Percentiles rank a stretch among this genome's conserved stretches.
phyloP scores from a whole-genome alignment of 64 coral and sea anemone genomes.

The Actinia equina region DNA sequence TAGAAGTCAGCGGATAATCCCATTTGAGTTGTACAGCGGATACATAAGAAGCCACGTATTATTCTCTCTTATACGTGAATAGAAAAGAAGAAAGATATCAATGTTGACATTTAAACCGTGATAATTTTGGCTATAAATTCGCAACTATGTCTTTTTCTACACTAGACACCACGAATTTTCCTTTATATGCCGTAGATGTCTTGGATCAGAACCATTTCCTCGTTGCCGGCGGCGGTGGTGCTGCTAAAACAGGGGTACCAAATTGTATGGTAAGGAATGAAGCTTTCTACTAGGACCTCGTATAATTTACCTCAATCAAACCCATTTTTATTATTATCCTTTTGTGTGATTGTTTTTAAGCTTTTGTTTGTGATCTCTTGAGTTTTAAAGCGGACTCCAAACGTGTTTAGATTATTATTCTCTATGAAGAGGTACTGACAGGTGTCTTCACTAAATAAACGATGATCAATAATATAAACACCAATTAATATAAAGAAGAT shows the following conservation, averaged over 20 bases:
- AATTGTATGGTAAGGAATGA: slow-evolving; percentile 84
- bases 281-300: not conserved
- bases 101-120: not conserved
- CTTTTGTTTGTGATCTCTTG: too few species aligned
- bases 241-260: slow-evolving; percentile 94
- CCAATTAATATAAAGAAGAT: too few species aligned
- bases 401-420: too few species aligned
- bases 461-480: too few species aligned
- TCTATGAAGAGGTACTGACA: too few species aligned
- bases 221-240: slow-evolving; percentile 82
- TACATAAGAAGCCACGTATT: slow-evolving; percentile 45
- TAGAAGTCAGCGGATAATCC: not conserved
- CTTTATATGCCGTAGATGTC: slow-evolving; percentile 92
- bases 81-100: not conserved
- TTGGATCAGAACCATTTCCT: slow-evolving; percentile 79
- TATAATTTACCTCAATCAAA: too few species aligned
- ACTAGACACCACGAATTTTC: slow-evolving; percentile 94
- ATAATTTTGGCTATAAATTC: not conserved
- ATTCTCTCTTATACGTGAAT: not conserved
- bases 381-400: too few species aligned
- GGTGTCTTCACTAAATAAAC: too few species aligned
- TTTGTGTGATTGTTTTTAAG: too few species aligned
- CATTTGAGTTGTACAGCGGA: slow-evolving; percentile 2
- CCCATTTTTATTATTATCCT: too few species aligned
- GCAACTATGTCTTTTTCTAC: slow-evolving; percentile 67